phyloP scores from a whole-genome alignment of 35 echinoderm and acorn worm species.

The Lytechinus pictus region DNA sequence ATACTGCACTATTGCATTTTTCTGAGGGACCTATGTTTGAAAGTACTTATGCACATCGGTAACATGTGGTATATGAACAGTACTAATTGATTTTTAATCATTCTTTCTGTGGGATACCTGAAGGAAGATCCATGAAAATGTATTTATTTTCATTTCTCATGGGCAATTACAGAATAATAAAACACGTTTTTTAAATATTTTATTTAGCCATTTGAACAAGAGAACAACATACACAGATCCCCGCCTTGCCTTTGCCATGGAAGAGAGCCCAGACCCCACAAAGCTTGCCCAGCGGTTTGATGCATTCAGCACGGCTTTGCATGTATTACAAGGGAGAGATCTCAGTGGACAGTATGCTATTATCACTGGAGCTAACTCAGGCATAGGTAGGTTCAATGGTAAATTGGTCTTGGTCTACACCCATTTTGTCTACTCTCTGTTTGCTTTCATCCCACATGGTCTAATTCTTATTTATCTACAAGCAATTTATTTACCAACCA shows the following conservation, averaged over 20 bases:
- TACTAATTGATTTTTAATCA: no score
- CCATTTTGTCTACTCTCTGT: no score
- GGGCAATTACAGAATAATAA: neutral
- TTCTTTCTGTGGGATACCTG: no score
- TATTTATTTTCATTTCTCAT: no score
- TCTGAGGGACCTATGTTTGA: no score
- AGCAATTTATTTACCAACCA: no score
- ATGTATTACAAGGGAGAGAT: slow-evolving; percentile 91
- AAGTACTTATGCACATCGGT: no score
- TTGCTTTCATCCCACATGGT: no score
- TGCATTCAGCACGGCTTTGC: slow-evolving; percentile 80
- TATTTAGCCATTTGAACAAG: slow-evolving; percentile 87
- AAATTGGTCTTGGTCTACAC: neutral
- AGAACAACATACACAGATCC: slow-evolving; percentile 96
- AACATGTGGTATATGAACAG: no score
- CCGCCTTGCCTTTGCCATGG: slow-evolving; percentile 89
- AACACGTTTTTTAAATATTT: neutral
- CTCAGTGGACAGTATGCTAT: slow-evolving; percentile 90
- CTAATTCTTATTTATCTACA: no score
- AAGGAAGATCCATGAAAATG: no score
- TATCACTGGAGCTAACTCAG: slow-evolving; percentile 91
- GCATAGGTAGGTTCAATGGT: slow-evolving; percentile 95
- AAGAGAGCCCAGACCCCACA: slow-evolving; percentile 66
- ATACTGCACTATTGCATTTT: no score
- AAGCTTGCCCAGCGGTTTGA: slow-evolving; percentile 90